These are phyloP conservation scores for Gadopsis bispinosus DNA, from an alignment of 2,797 vertebrate genomes.

Conservation along the genomic window DNA sequence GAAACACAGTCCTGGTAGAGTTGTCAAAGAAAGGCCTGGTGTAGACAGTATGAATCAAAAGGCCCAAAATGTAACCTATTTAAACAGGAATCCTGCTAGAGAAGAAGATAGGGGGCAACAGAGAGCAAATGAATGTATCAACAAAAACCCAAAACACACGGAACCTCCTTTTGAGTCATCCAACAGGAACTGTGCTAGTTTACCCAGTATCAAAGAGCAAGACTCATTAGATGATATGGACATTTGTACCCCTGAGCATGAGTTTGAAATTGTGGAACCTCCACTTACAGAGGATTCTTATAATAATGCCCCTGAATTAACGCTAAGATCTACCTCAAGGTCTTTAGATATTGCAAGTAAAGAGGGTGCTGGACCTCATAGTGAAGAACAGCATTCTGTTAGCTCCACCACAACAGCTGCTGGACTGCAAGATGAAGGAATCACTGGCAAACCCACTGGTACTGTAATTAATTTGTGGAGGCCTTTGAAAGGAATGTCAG, in stretches of 20 bases:
- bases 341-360: slow-evolving; percentile 47
- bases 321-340: slow-evolving; percentile 55
- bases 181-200: slow-evolving; percentile 55
- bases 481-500: slow-evolving; percentile 89
- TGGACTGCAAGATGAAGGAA: slow-evolving; percentile 62
- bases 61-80: slow-evolving; percentile 58
- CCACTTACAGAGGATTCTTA: slow-evolving; percentile 46
- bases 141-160: slow-evolving; percentile 68
- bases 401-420: slow-evolving; percentile 36
- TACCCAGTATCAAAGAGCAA: slow-evolving; percentile 66
- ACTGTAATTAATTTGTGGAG: slow-evolving; percentile 88
- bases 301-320: slow-evolving; percentile 32
- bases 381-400: slow-evolving; percentile 47
- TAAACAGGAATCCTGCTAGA: slow-evolving; percentile 53
- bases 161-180: slow-evolving; percentile 55
- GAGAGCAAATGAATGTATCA: slow-evolving; percentile 45
- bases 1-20: slow-evolving; percentile 66
- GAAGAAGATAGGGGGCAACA: slow-evolving; percentile 59
- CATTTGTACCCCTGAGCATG: slow-evolving; percentile 90
- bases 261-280: slow-evolving; percentile 72
- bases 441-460: slow-evolving; percentile 60
- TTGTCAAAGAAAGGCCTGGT: slow-evolving; percentile 42
- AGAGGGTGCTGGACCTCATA: slow-evolving; percentile 41
- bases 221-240: slow-evolving; percentile 90
- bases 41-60: slow-evolving; percentile 61